Conservation (phyloP, 2,797 vertebrate genomes). For the Pygocentrus nattereri region DNA sequence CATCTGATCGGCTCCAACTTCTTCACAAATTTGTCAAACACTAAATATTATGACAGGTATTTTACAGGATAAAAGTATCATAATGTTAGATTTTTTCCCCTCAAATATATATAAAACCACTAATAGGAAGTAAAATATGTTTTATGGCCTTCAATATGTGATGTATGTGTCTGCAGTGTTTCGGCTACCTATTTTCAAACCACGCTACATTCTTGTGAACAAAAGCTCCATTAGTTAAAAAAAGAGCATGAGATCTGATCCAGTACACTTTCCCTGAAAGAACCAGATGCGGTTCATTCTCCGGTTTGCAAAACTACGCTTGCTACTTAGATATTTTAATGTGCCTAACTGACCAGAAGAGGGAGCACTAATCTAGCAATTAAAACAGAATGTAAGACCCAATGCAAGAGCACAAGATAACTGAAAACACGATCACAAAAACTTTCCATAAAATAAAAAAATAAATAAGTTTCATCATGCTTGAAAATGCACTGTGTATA, state of each 20-base stretch:
- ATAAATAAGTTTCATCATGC: neutral
- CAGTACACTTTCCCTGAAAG: neutral
- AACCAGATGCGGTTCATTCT: neutral
- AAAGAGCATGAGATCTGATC: neutral
- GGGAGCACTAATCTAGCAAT: slow-evolving; percentile 37
- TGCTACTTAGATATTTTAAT: neutral
- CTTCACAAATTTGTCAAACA: too few relatives aligned
- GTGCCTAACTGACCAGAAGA: slow-evolving; percentile 35
- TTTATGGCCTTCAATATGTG: neutral
- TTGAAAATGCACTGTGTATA: too few relatives aligned
- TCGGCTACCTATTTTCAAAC: neutral
- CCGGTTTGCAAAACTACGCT: neutral
- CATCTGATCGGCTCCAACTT: too few relatives aligned
- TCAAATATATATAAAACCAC: too few relatives aligned
- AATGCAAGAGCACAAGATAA: neutral
- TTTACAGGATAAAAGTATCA: too few relatives aligned
- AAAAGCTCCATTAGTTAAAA: too few relatives aligned
- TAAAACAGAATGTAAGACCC: neutral
- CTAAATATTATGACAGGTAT: too few relatives aligned
- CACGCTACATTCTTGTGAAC: too few relatives aligned
- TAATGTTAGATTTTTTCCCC: too few relatives aligned
- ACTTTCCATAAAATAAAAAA: neutral
- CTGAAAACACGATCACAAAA: neutral
- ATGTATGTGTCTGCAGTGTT: neutral
- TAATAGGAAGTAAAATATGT: too few relatives aligned